phyloP scores from a whole-genome alignment of 2,888 invertebrate species.

The Dermolepida albohirtum region DNA sequence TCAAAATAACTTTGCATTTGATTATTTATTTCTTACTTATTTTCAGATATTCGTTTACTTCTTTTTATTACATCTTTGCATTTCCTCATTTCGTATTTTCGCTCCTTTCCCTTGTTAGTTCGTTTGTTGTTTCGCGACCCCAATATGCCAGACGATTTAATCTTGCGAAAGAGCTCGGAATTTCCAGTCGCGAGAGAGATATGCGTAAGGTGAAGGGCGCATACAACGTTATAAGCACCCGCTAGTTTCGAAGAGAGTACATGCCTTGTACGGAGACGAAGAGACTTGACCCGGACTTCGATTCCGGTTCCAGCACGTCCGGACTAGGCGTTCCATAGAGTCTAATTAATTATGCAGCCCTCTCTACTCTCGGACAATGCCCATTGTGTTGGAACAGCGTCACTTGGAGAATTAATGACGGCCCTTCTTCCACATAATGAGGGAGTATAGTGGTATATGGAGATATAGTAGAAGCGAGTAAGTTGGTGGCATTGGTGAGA shows the following conservation, averaged over 20 bases:
- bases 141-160: slow-evolving; percentile 24
- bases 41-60: too few species aligned
- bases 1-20: too few species aligned
- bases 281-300: slow-evolving; percentile 46
- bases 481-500: too few species aligned
- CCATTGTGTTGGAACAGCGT: slow-evolving; percentile 53
- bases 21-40: too few species aligned
- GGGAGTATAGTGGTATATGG: slow-evolving; percentile 32
- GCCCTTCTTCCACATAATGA: slow-evolving; percentile 52
- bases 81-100: too few species aligned
- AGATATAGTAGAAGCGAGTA: too few species aligned
- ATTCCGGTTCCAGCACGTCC: slow-evolving; percentile 48
- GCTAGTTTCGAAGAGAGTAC: background rate
- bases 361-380: slow-evolving; percentile 53
- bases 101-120: too few species aligned
- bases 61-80: too few species aligned
- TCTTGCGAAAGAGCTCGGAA: slow-evolving; percentile 33
- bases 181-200: slow-evolving; percentile 25
- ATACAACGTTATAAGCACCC: background rate
- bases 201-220: slow-evolving; percentile 21
- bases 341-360: slow-evolving; percentile 55
- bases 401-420: slow-evolving; percentile 53
- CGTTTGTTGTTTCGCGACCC: too few species aligned
- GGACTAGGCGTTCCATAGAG: slow-evolving; percentile 46
- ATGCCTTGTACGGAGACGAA: background rate